Evolutionary conservation across 2,797 vertebrate species (phyloP), one percentile per base, ranked within the genome.

Genomic region (Sebastes trivittatus): DNA sequence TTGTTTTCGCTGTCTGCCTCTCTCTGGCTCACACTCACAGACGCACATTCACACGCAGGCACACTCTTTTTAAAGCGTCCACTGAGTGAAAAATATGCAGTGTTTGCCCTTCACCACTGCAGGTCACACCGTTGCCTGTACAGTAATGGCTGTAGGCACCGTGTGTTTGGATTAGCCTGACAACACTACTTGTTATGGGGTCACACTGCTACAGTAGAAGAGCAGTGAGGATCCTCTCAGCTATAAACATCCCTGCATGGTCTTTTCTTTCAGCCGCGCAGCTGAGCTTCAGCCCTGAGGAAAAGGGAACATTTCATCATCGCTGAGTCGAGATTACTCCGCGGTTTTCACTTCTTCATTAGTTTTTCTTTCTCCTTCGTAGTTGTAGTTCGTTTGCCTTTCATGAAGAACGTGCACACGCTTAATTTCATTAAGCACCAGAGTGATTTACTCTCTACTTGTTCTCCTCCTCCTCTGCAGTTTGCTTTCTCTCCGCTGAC

Each of bases 271-370:
- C 68, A 70, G 65, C 59, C 2, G 14, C 63, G 55, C 83, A 63
- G 59, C 81, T 77, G 77, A 83, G 69, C 74, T 87, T 69, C 71
- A 66, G 71, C 81, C 70, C 83, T 5, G 16, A 83, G 72, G 58
- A 80, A 69, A 72, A 70, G n/a, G 13, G 16, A 75, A 16, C 23
- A 46, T 83, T 79, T 83, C 75, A 77, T 75, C 49, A 23, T 68
- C 6, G 13, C 14, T 29, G 18, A 22, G 20, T 6, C 16, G 8
- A 34, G 22, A 55, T 54, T 9, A 1, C 65, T 49, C 29, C 25
- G 0, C 4, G 7, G 3, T 64, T 20, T 58, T 59, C 2, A 11
- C 73, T 46, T 30, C 46, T 66, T 36, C 56, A 5, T 34, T 32
- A 5, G 25, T 74, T 63, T 77, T 36, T 36, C 49, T 61, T 23